These are phyloP conservation scores for Pogonomyrmex californicus DNA, from an alignment of 1,140 invertebrate genomes.

Conservation along the genomic window DNA sequence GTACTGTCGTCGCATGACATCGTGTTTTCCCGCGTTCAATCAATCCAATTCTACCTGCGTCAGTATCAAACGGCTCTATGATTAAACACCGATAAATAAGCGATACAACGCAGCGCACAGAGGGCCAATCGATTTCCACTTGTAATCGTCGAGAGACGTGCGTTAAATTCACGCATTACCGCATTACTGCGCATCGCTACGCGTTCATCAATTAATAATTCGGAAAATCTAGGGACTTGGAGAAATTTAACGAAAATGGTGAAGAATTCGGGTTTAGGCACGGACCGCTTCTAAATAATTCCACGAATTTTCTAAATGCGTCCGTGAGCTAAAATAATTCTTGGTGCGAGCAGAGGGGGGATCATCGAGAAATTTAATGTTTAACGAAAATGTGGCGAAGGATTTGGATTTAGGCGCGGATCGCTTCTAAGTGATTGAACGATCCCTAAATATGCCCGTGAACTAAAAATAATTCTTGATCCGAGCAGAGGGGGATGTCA, in stretches of 20 bases:
- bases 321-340: no score
- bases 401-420: no score
- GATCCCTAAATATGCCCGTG: neutral
- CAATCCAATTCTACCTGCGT: conserved; percentile 34
- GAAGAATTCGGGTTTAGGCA: no score
- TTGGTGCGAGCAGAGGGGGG: no score
- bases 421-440: neutral
- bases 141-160: conserved; percentile 20
- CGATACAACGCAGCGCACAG: neutral
- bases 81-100: conserved; percentile 62
- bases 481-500: neutral
- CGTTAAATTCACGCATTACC: conserved; percentile 15
- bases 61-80: conserved; percentile 44
- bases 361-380: no score
- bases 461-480: neutral
- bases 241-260: neutral
- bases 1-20: conserved; percentile 42
- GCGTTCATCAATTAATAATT: neutral
- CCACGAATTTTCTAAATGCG: no score
- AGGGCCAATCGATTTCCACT: conserved; percentile 16
- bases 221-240: neutral
- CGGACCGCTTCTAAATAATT: no score
- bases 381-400: no score
- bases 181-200: neutral
- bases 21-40: conserved; percentile 42